A percentile compares a stretch with the other conserved stretches of the same genome.
Conservation (phyloP, 2,888 invertebrate genomes). For the Meteorus cinctellus region DNA sequence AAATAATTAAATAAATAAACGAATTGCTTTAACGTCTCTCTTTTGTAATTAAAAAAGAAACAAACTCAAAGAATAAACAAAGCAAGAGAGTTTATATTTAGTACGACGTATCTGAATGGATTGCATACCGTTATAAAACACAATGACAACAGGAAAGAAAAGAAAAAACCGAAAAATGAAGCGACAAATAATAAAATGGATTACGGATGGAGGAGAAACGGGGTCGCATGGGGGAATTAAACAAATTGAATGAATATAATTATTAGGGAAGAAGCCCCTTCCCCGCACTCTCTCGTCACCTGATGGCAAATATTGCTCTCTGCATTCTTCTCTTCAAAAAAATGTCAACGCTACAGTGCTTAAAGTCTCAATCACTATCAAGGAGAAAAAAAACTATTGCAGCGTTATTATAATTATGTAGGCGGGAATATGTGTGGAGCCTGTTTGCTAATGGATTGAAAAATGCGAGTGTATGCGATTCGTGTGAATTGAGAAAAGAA, state of each 20-base stretch:
- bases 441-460: constrained; percentile 39
- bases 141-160: neutral
- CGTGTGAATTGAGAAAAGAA: constrained; percentile 47
- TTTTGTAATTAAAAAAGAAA: constrained; percentile 4
- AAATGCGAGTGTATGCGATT: constrained; percentile 33
- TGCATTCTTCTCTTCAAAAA: constrained; percentile 26
- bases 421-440: constrained; percentile 61
- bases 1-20: neutral
- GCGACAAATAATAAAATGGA: neutral
- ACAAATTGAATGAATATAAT: neutral
- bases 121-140: neutral
- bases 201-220: neutral
- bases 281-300: neutral
- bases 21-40: neutral
- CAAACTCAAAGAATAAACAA: neutral
- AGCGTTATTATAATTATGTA: constrained; percentile 70
- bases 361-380: constrained; percentile 67
- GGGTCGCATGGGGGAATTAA: neutral
- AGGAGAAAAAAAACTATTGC: constrained; percentile 58
- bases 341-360: constrained; percentile 64
- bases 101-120: constrained; percentile 18
- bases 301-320: constrained; percentile 45
- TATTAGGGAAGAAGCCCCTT: neutral
- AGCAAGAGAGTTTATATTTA: constrained; percentile 1
- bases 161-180: neutral